phyloP scores from a whole-genome alignment of 2,797 vertebrate genomes.

The Hylomyscus alleni region DNA sequence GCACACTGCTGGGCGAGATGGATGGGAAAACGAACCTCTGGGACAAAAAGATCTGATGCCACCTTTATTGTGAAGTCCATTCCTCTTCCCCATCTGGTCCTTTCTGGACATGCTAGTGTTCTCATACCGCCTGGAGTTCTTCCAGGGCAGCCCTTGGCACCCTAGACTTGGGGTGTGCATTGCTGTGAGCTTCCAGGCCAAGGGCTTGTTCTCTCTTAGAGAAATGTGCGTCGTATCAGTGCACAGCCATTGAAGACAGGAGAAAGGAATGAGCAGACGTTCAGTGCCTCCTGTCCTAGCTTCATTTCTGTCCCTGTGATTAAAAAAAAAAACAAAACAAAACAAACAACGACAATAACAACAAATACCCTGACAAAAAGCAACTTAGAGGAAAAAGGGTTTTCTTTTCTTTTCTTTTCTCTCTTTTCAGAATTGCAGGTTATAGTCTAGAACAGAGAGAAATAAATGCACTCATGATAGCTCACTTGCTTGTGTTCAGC shows the following conservation, averaged over 20 bases:
- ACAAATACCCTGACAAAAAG: neutral
- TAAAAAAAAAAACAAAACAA: neutral
- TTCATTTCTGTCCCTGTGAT: neutral
- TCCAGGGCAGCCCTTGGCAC: neutral
- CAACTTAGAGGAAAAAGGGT: neutral
- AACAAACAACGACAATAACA: neutral
- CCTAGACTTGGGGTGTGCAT: rapidly evolving
- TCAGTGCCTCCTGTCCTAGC: neutral
- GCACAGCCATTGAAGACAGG: neutral
- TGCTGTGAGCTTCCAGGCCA: neutral
- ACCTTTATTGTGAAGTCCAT: neutral
- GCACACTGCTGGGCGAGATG: neutral
- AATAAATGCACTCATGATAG: neutral
- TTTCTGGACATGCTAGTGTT: neutral
- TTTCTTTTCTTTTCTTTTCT: too few species aligned
- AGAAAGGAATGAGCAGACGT: neutral
- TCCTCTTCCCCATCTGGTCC: neutral
- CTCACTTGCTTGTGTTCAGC: neutral
- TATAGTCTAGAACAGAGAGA: neutral
- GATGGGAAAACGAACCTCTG: neutral
- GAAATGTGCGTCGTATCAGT: neutral
- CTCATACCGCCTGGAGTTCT: neutral
- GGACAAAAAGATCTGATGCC: neutral
- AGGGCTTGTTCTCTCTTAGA: neutral
- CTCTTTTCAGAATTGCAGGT: neutral